Conservation (phyloP, 2,888 invertebrate genomes). For the Cyrtodaria siliqua region DNA sequence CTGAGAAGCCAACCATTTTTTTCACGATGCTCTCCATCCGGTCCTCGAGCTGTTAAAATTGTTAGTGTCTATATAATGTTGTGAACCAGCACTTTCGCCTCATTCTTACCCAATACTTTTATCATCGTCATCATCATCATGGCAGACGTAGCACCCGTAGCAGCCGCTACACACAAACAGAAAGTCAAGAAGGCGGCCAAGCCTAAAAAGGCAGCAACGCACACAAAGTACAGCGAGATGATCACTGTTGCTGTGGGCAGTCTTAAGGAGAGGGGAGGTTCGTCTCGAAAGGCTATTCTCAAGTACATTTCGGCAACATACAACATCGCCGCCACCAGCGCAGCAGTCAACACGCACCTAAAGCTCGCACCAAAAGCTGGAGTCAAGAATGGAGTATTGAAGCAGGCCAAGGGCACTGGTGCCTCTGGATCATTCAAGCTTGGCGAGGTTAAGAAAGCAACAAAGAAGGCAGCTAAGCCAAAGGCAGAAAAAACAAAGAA, state of each 20-base stretch:
- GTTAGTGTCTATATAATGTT: too few species aligned
- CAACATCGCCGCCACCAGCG: conserved; percentile 85
- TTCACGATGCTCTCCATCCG: too few species aligned
- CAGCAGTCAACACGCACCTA: conserved; percentile 84
- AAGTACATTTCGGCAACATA: conserved; percentile 86
- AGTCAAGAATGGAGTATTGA: conserved; percentile 84
- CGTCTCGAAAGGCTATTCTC: conserved; percentile 86
- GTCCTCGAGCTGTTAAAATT: too few species aligned
- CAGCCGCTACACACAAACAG: too few species aligned
- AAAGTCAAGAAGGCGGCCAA: conserved; percentile 68
- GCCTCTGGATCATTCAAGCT: too few species aligned
- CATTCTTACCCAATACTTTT: too few species aligned
- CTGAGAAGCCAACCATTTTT: too few species aligned
- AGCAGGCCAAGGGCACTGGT: conserved; percentile 83
- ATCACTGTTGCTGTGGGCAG: conserved; percentile 85
- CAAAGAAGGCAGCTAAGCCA: conserved; percentile 78
- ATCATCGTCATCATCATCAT: too few species aligned
- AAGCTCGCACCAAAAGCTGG: conserved; percentile 85
- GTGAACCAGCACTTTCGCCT: too few species aligned
- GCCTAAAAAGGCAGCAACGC: conserved; percentile 81
- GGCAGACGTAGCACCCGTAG: too few species aligned
- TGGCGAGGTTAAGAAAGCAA: too few species aligned
- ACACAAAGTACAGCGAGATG: conserved; percentile 86
- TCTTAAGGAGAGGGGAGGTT: conserved; percentile 86
- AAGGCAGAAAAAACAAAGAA: conserved; percentile 29